Evolutionary conservation across 2,888 invertebrate genomes (phyloP), one percentile per base, ranked within the genome.

Genomic region (Drosophila subsilvestris): DNA sequence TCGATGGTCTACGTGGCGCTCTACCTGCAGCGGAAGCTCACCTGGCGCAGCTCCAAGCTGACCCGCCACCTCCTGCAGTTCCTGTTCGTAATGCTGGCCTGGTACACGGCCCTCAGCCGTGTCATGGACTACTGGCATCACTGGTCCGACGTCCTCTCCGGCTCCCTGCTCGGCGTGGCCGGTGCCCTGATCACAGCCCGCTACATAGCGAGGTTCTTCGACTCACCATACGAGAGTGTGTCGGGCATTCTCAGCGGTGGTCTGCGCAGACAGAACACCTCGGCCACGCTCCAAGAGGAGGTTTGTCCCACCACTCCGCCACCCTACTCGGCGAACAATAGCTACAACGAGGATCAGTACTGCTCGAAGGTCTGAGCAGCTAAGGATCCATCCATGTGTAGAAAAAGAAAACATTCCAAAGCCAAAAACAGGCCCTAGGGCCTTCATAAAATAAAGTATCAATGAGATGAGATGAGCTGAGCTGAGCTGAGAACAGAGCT

Each of bases 1-100:
- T 94, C 96, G 44, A 96, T 97, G 95, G 90, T 97, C 53, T 97
- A 96, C 93, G 94, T 96, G 83, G 95, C 95, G 86, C 93, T 98
- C 73, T 99, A 98, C 92, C 93, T 98, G 18, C 98, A 99, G 89
- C 94, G 95, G 55, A 94, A 97, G 47, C 93, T 98, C 92, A 95
- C 94, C 7, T 97, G 97, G 95, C 94, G 95, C 65, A 95, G 96
- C 20, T 96, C 96, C 51, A 95, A 95, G 89, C 93, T 99, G 56
- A 91, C 97, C 22, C 95, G 95, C 47, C 97, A 98, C 90, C 94
- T 95, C 4, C 92, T 98, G 32, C 99, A 99, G 62, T 90, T 89
- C 49, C 29, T 69, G 6, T 63, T 90, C n/a, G 14, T 90, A 8
- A 90, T 90, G 89, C 10, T 86, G 70, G 91, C 90, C 49, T 90